These are phyloP conservation scores for Eucidaris tribuloides DNA, from an alignment of 35 echinoderm and acorn worm species.

Conservation along the genomic window DNA sequence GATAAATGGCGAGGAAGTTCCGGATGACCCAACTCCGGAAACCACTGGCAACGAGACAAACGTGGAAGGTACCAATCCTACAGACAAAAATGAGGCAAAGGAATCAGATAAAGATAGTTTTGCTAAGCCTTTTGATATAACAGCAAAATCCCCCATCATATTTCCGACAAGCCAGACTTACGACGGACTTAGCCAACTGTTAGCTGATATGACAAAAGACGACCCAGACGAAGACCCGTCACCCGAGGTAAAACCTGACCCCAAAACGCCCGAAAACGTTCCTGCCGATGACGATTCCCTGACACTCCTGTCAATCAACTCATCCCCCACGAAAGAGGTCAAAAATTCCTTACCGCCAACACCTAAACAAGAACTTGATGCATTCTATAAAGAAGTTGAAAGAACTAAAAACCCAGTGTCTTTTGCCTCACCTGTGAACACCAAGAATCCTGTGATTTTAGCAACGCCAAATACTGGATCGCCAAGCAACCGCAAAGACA, in stretches of 20 bases:
- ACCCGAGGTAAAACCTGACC: background rate
- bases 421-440: background rate
- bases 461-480: background rate
- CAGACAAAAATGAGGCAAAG: background rate
- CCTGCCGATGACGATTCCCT: background rate
- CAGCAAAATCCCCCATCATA: constrained; percentile 2
- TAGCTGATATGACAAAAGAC: background rate
- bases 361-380: background rate
- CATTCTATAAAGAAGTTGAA: background rate
- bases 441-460: background rate
- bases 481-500: background rate
- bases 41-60: background rate
- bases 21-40: background rate
- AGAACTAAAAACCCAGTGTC: background rate
- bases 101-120: background rate
- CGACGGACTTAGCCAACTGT: background rate
- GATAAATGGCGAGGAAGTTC: constrained; percentile 14
- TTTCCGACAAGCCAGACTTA: background rate
- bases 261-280: too few species aligned
- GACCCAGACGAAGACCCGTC: background rate
- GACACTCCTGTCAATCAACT: background rate
- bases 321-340: background rate
- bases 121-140: constrained; percentile 2
- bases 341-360: background rate
- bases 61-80: background rate